Base-by-base conservation (phyloP, 2,888 invertebrate species). In the Shargacucullia verbasci region DNA sequence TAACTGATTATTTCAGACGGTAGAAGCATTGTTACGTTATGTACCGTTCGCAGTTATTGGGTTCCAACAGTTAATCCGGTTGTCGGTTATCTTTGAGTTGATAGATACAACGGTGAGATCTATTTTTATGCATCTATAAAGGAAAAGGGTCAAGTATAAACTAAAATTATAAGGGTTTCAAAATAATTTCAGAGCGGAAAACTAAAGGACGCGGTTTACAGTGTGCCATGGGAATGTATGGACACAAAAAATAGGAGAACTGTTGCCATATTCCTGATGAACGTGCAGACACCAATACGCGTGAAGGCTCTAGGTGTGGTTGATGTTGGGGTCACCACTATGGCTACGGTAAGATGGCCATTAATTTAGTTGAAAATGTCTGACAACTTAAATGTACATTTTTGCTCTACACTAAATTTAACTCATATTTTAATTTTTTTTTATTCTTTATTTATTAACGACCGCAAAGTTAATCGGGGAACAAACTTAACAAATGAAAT, bases 161-260 rank as follows among this genome's bases (percentile, higher is more conserved):
- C 4, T 20, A 20, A 20, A 20, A 20, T 20, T 3, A 20, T 14
- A 1, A 10, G 29, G 14, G 14, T 11, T 11, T n/a, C 4, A 25
- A 13, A 7, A 41, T 27, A 0, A 41, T 54, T 48, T 14, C 65
- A 85, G 85, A 83, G 79, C 43, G 73, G 68, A 12, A 71, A 63
- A 43, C 48, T 85, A 4, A 79, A 66, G 12, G 66, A 80, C 15
- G 72, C 76, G 3, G 79, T 82, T 0, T 86, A 85, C 49, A 41
- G 38, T 6, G 40, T 83, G 3, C 86, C 86, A 0, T 86, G 86
- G 86, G 74, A 86, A 29, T 71, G 50, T 46, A 85, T 86, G 85
- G 69, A 76, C 35, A 39, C 44, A 4, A 64, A 46, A 0, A 84
- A 81, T 35, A 76, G 69, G 25, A 73, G 56, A 11, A 60, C 65